Conservation (phyloP, 2,113 vertebrate species). For the Sardina pilchardus region DNA sequence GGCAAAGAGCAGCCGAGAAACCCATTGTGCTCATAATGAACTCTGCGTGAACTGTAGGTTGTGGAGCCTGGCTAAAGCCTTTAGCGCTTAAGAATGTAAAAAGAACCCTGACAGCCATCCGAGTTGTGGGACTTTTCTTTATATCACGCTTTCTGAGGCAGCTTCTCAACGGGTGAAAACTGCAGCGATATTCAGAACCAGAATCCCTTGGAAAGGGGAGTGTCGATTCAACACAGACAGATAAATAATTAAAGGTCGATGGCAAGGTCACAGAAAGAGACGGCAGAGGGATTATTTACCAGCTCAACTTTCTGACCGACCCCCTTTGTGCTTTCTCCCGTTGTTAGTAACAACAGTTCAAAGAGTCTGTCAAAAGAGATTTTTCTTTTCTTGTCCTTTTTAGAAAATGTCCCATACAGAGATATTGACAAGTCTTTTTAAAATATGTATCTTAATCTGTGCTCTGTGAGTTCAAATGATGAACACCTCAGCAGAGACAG, state of each 20-base stretch:
- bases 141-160: background rate
- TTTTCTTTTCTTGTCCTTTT: background rate
- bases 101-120: background rate
- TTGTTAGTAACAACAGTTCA: background rate
- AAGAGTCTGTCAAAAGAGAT: background rate
- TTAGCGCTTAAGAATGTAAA: background rate
- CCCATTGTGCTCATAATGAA: no score
- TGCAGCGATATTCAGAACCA: background rate
- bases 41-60: background rate
- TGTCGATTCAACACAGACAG: background rate
- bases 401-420: background rate
- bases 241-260: background rate
- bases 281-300: background rate
- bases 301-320: background rate
- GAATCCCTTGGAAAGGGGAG: background rate
- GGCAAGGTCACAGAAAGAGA: background rate
- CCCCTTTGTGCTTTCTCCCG: background rate
- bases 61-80: background rate
- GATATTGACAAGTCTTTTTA: slow-evolving; percentile 14
- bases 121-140: background rate
- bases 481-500: background rate
- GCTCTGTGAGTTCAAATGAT: background rate
- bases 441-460: background rate
- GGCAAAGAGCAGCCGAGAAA: background rate
- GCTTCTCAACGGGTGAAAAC: background rate